Conservation (phyloP, 2,888 invertebrate species). For the Conomelus anceps region DNA sequence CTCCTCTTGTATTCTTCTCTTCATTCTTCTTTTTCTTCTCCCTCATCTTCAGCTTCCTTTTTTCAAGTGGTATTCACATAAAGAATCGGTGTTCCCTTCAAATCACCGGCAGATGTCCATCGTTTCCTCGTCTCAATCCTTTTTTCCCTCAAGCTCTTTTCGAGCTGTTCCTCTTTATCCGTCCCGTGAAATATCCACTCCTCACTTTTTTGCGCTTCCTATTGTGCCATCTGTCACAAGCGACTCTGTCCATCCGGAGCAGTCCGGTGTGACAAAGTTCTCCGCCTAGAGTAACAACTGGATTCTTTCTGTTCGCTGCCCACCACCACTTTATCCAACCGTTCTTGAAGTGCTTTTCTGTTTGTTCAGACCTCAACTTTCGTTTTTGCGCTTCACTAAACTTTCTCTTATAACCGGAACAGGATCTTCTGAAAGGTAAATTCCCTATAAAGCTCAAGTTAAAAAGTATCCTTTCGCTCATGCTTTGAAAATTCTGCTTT, state of each 20-base stretch:
- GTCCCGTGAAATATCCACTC: not conserved
- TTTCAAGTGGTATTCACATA: not conserved
- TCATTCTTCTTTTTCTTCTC: not conserved
- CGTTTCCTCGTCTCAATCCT: not conserved
- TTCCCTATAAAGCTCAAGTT: not conserved
- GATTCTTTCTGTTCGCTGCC: no score
- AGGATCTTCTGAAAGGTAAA: not conserved
- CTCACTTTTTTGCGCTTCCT: not conserved
- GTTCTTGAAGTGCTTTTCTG: not conserved
- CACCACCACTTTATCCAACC: not conserved
- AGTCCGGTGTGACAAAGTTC: not conserved
- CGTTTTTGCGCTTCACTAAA: not conserved
- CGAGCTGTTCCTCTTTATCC: not conserved
- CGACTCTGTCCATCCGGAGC: not conserved
- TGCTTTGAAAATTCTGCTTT: not conserved
- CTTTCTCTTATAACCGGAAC: not conserved
- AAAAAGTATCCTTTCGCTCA: not conserved
- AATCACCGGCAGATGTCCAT: not conserved
- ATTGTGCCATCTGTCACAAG: not conserved
- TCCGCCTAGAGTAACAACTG: not conserved
- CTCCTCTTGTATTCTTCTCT: not conserved
- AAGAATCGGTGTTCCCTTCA: not conserved
- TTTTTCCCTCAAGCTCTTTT: not conserved
- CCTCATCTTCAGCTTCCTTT: not conserved
- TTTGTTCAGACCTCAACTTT: not conserved